Evolutionary conservation across 2,888 invertebrate genomes (phyloP).

Genomic region (Caenorhabditis wallacei): DNA sequence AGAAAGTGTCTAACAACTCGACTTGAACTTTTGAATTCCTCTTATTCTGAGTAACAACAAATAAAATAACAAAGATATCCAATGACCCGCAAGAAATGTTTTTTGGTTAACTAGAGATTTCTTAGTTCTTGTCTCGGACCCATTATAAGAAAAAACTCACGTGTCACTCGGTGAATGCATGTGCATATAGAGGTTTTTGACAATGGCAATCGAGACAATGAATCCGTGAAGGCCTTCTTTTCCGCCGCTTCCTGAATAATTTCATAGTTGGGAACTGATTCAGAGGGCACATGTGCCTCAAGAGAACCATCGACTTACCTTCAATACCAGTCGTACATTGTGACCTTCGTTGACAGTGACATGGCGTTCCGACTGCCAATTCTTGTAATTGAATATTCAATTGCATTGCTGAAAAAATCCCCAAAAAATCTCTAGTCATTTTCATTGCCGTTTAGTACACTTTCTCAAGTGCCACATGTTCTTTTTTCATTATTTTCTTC

Average conservation of each 20-base stretch:
- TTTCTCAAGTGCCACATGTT: slow-evolving; percentile 50
- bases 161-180: slow-evolving; percentile 82
- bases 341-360: slow-evolving; percentile 81
- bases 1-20: slow-evolving; percentile 21
- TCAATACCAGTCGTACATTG: slow-evolving; percentile 77
- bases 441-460: slow-evolving; percentile 2
- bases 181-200: slow-evolving; percentile 81
- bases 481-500: slow-evolving; percentile 13
- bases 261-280: background rate
- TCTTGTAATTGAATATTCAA: slow-evolving; percentile 79
- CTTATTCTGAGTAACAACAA: background rate
- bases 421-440: no score
- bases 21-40: background rate
- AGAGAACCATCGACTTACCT: no score
- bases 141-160: slow-evolving; percentile 64
- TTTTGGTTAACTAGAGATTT: slow-evolving; percentile 12
- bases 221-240: slow-evolving; percentile 81
- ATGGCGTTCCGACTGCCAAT: slow-evolving; percentile 79
- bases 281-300: no score
- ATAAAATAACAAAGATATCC: slow-evolving; percentile 14
- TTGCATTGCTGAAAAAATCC: slow-evolving; percentile 75
- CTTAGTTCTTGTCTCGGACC: background rate
- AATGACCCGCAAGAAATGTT: slow-evolving; percentile 24
- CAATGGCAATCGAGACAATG: slow-evolving; percentile 82
- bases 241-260: slow-evolving; percentile 63